phyloP scores from a whole-genome alignment of 2,888 invertebrate species.

The Diabrotica balteata region DNA sequence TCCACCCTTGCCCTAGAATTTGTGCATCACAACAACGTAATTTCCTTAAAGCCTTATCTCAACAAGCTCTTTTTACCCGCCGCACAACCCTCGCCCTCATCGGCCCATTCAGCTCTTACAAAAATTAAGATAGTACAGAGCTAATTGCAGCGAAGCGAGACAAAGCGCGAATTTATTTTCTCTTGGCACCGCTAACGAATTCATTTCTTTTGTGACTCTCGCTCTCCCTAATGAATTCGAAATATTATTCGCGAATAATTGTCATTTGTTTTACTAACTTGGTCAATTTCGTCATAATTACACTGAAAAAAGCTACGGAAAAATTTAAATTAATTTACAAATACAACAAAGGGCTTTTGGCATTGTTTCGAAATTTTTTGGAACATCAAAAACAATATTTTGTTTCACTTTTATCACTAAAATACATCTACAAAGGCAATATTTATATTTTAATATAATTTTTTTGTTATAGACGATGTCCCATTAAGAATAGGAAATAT shows the following conservation, averaged over 20 bases:
- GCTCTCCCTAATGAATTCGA: conserved; percentile 27
- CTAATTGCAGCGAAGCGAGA: conserved; percentile 27
- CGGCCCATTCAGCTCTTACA: conserved; percentile 5
- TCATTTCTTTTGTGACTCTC: conserved; percentile 28
- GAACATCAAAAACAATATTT: too few species aligned
- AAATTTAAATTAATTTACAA: too few species aligned
- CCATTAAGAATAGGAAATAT: too few species aligned
- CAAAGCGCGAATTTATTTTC: conserved; percentile 27
- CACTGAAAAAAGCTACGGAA: neutral
- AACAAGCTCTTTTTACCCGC: conserved; percentile 17
- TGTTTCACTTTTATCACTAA: too few species aligned
- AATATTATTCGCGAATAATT: conserved; percentile 29
- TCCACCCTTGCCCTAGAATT: conserved; percentile 18
- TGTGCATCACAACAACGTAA: conserved; percentile 17
- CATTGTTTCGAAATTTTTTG: too few species aligned
- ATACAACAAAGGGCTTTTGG: too few species aligned
- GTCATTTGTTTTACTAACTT: conserved; percentile 28
- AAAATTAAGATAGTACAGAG: conserved; percentile 29
- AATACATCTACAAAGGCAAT: too few species aligned
- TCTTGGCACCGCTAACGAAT: conserved; percentile 28
- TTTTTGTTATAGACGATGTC: too few species aligned
- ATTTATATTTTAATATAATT: too few species aligned
- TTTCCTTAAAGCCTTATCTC: conserved; percentile 23
- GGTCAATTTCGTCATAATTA: conserved; percentile 13
- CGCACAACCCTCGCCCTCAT: neutral